Base-by-base conservation (phyloP, 2,888 invertebrate genomes). In the Allophyes oxyacanthae region DNA sequence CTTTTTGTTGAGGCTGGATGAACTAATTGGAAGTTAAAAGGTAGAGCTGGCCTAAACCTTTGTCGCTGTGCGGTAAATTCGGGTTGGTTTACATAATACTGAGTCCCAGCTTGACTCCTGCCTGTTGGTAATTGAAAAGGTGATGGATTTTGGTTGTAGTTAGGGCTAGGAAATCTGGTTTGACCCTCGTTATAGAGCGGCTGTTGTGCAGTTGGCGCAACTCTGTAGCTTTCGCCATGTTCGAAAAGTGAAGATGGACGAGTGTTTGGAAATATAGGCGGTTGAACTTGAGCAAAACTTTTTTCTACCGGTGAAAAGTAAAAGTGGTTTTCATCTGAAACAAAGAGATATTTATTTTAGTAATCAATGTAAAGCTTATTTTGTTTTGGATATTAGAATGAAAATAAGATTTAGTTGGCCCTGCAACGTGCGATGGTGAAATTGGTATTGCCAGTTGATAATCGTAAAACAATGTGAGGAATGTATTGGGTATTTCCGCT, bases 221-320 rank as follows among this genome's bases (percentile, higher is more conserved):
- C 82, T 77, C 90, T 86, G 74, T 82, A 92, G 73, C 79, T 89
- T 57, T 91, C 90, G 30, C 85, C 90, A 69, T 91, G 84, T 51
- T 92, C 92, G 58, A 83, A 92, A 71, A 87, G 91, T 61, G 89
- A 84, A 44, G 89, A 70, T 48, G 88, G 87, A 42, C 88, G 87
- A 82, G 79, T 91, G 52, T 88, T 92, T 66, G 90, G 84, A 82
- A 85, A 94, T 65, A 94, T 78, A 77, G 91, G 87, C 44, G 94
- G 94, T 84, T 94, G 93, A 77, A 92, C 91, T 93, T 94, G 94
- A 86, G 94, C 94, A 89, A 90, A 94, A 83, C 81, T 94, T 86
- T 92, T 90, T 87, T 94, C 94, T 82, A 89, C 88, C 59, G 92
- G 92, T 83, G 91, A 85, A 84, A 90, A 92, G 79, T 89, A 94